Base-by-base conservation (phyloP, 1,140 invertebrate genomes). In the Carposina sasakii region DNA sequence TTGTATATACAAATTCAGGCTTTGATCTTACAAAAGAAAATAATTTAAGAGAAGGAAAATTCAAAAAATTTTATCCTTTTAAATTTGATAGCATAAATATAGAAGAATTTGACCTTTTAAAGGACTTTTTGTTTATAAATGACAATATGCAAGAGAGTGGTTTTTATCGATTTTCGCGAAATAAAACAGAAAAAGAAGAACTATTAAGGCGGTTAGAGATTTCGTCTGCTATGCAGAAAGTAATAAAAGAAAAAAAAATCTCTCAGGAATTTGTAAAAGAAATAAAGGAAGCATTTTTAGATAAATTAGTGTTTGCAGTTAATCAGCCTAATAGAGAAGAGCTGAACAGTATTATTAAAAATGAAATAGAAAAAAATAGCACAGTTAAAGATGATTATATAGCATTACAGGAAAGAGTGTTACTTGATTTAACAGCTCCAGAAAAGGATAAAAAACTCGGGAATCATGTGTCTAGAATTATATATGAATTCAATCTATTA, bases 301-400 rank as follows among this genome's bases (percentile, higher is more conserved):
- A 60, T 44, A 63, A 57, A 57, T 57, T 53, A 53, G 57, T 22
- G 53, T 57, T 36, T 50, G 28, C 39, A 56, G 55, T 30, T 45
- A 48, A 53, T 19, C n/a, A n/a, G n/a, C n/a, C n/a, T n/a, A n/a
- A n/a, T n/a, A n/a, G n/a, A n/a, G n/a, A n/a, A n/a, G n/a, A 63
- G 60, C 31, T 63, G 30, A 45, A 39, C 17, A 43, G 12, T 9
- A 57, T 60, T 16, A 37, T 60, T 39, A 57, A 57, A 39, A 46
- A 49, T 40, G 57, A 63, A 44, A 44, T 44, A 44, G 19, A 30
- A 44, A 44, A 44, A 44, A 26, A 49, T 39, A 51, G 61, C 17
- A 39, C 34, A 28, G 55, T 34, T 12, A 61, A 64, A 69, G 67
- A n/a, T n/a, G n/a, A 77, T 77, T 77, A 71, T 77, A 44, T 44